These are phyloP conservation scores for Pangasius macronema DNA, from an alignment of 2,797 vertebrate species.

Conservation along the genomic window DNA sequence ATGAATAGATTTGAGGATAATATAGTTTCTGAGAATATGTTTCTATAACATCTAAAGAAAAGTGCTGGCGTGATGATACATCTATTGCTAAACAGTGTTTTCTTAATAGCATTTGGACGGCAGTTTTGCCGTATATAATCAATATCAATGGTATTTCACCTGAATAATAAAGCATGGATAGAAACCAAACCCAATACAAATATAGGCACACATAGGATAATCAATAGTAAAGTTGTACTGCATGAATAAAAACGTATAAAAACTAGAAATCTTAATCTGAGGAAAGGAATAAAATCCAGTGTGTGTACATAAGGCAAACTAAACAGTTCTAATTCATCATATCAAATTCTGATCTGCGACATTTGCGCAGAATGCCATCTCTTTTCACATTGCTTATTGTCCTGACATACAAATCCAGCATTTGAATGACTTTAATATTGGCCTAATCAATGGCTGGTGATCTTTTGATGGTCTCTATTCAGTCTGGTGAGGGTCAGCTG, in stretches of 20 bases:
- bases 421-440: conserved; percentile 98
- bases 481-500: conserved; percentile 89
- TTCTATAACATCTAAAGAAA: not conserved
- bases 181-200: conserved; percentile 35
- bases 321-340: conserved; percentile 58
- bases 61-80: no score
- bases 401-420: conserved; percentile 94
- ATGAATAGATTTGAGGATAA: not conserved
- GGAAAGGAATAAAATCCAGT: conserved; percentile 2
- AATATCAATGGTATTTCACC: conserved; percentile 31
- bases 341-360: conserved; percentile 63
- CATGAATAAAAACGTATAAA: conserved; percentile 35
- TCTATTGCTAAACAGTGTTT: not conserved
- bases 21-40: not conserved
- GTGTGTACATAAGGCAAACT: conserved; percentile 52
- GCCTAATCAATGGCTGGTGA: conserved; percentile 97
- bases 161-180: conserved; percentile 32
- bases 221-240: conserved; percentile 44
- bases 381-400: conserved; percentile 85
- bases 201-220: conserved; percentile 30
- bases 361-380: conserved; percentile 74
- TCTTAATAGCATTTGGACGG: not conserved
- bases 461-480: conserved; percentile 95
- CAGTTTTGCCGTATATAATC: not conserved
- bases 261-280: conserved; percentile 27